These are phyloP conservation scores for Pica pica DNA, from an alignment of 2,113 vertebrate species.

Conservation along the genomic window DNA sequence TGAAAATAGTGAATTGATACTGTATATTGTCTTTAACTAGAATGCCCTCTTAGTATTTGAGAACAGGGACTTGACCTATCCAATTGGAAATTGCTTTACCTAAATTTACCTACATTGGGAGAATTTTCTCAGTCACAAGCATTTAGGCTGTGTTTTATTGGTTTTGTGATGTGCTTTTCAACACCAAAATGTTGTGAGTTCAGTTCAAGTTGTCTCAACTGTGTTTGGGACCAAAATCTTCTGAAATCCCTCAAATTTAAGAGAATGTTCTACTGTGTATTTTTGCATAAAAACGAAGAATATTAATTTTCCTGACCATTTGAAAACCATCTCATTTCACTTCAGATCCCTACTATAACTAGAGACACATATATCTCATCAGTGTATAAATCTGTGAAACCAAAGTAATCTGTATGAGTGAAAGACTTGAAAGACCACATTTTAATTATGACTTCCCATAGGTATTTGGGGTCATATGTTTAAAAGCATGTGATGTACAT, in stretches of 20 bases:
- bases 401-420: constrained; percentile 16
- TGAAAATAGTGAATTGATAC: not conserved
- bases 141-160: not conserved
- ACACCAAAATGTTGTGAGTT: not conserved
- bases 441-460: constrained; percentile 63
- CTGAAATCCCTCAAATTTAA: constrained; percentile 36
- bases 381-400: not conserved
- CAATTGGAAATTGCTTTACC: constrained; percentile 23
- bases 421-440: constrained; percentile 38
- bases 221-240: not conserved
- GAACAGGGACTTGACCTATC: constrained; percentile 30
- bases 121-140: constrained; percentile 36
- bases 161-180: constrained; percentile 35
- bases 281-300: constrained; percentile 51
- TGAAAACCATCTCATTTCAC: constrained; percentile 34
- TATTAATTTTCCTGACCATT: constrained; percentile 60
- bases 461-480: constrained; percentile 58
- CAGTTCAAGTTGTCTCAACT: not conserved
- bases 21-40: not conserved
- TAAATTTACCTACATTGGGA: not conserved
- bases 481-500: constrained; percentile 62
- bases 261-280: constrained; percentile 50
- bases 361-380: not conserved
- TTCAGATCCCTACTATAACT: constrained; percentile 41
- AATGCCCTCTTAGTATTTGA: not conserved